Percentiles rank a stretch among this genome's conserved stretches.
Conservation (phyloP, 2,888 invertebrate species). For the Meloe dianella region DNA sequence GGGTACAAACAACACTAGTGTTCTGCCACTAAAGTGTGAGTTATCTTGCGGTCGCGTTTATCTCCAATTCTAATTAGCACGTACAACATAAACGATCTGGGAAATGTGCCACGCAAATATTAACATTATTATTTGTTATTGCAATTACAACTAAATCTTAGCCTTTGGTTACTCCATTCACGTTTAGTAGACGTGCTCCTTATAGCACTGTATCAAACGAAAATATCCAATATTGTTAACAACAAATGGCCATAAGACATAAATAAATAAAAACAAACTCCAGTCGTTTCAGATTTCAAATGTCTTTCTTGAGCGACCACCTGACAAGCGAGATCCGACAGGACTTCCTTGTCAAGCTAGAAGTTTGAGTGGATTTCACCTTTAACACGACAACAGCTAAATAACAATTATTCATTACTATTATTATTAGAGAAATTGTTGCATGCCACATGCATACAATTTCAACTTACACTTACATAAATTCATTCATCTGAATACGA, state of each 20-base stretch:
- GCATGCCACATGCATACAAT: background rate
- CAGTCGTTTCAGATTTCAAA: constrained; percentile 39
- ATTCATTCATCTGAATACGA: background rate
- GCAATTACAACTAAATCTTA: background rate
- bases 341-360: constrained; percentile 46
- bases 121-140: constrained; percentile 11
- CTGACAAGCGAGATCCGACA: constrained; percentile 43
- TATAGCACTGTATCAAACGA: too few species aligned
- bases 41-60: constrained; percentile 47
- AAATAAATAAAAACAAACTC: too few species aligned
- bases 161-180: background rate
- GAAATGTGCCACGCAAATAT: constrained; percentile 16
- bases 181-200: too few species aligned
- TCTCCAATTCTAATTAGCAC: constrained; percentile 50
- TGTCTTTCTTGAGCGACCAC: constrained; percentile 40
- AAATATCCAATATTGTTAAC: too few species aligned
- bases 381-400: constrained; percentile 38
- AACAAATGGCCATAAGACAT: too few species aligned
- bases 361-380: constrained; percentile 47
- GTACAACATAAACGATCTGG: constrained; percentile 36
- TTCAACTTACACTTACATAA: background rate
- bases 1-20: constrained; percentile 3
- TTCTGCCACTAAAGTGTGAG: constrained; percentile 38
- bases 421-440: constrained; percentile 24
- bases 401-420: constrained; percentile 22